Base-by-base conservation (phyloP, 2,888 invertebrate genomes). In the Palloptera scutellata region DNA sequence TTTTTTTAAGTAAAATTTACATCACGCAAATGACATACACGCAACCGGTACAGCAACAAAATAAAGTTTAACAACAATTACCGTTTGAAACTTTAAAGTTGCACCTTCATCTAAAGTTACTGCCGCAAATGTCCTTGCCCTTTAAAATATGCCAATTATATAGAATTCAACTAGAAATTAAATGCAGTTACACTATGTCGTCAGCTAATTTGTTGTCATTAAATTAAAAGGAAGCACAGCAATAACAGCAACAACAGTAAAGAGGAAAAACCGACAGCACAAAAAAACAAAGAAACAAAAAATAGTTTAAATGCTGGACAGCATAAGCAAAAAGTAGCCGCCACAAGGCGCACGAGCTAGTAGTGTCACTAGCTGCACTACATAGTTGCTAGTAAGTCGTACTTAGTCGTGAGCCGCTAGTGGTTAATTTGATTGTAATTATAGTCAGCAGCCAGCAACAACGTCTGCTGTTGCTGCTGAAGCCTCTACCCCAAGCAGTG, bases 201-300 rank as follows among this genome's bases (percentile, higher is more conserved):
- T 57, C 65, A 65, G 67, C 70, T 70, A 70, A 70, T 70, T 70
- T 70, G 70, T 65, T 70, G 70, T 70, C 70, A 70, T 70, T 67
- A 70, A 61, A 43, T 12, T 19, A 30, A 15, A 15, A 20, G 41
- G 57, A 40, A n/a, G 45, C 51, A n/a, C 42, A 55, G 41, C 40
- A 43, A 17, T 19, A 55, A 55, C 11, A 55, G 6, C 30, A 30
- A 20, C n/a, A 30, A 15, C 15, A 15, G 48, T 48, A n/a, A 48
- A 48, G 5, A n/a, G 12, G 11, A n/a, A 15, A n/a, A 48, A 48
- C 15, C 15, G 61, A 11, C 19, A 30, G 48, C 30, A 51, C n/a
- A 15, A 45, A 17, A 5, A 53, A 57, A 57, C 4, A 41, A 19
- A 48, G 45, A 20, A 20, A 30, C 20, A 48, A 40, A 17, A 20